phyloP scores from a whole-genome alignment of 2,888 invertebrate species.

The Rapana venosa region DNA sequence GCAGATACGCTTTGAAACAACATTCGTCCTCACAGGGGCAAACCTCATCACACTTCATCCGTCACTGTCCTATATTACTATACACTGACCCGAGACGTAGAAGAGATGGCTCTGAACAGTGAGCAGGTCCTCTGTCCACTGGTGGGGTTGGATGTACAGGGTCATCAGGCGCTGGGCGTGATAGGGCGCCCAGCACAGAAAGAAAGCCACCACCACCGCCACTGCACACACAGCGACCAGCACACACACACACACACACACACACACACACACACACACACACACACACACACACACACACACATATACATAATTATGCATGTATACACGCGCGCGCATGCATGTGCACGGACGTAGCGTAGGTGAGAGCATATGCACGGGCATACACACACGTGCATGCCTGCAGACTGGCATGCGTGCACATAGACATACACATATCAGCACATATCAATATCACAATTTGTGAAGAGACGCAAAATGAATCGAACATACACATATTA shows the following conservation, averaged over 20 bases:
- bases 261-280: neutral
- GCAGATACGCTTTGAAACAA: too few relatives aligned
- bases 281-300: too few relatives aligned
- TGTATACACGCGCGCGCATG: neutral
- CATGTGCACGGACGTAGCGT: neutral
- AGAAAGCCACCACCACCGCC: conserved; percentile 94
- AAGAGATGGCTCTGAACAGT: conserved; percentile 76
- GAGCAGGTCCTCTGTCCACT: conserved; percentile 74
- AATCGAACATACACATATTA: too few relatives aligned
- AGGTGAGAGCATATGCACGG: neutral
- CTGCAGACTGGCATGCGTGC: neutral
- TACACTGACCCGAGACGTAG: conserved; percentile 74
- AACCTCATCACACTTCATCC: too few relatives aligned
- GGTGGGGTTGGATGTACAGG: conserved; percentile 70
- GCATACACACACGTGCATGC: neutral
- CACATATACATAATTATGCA: neutral
- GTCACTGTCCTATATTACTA: too few relatives aligned
- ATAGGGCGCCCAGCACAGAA: conserved; percentile 94
- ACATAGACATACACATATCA: neutral
- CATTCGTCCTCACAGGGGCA: too few relatives aligned
- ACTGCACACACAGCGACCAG: conserved; percentile 81
- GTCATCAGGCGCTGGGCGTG: conserved; percentile 93
- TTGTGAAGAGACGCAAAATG: too few relatives aligned
- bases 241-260: conserved; percentile 33
- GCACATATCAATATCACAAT: too few relatives aligned